These are phyloP conservation scores for Caranx melampygus DNA, from an alignment of 2,113 vertebrate genomes.

Conservation along the genomic window DNA sequence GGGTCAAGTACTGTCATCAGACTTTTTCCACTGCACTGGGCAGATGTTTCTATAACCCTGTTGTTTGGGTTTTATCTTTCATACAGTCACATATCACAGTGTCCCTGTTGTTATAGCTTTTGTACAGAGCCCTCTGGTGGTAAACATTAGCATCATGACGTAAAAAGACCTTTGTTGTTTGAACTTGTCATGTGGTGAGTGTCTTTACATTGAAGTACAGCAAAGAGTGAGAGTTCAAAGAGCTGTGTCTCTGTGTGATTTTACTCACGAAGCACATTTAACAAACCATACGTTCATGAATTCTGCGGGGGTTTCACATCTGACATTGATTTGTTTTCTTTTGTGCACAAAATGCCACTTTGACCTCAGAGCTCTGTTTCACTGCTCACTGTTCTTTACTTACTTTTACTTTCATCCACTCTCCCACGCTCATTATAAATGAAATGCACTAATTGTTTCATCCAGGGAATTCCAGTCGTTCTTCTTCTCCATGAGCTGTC, in stretches of 20 bases:
- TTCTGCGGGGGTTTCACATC: too few species aligned
- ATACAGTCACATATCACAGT: too few species aligned
- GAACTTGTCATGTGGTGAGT: not conserved
- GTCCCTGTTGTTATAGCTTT: not conserved
- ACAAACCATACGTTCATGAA: too few species aligned
- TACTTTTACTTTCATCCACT: too few species aligned
- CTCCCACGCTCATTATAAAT: too few species aligned
- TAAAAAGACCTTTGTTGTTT: not conserved
- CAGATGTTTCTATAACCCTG: not conserved
- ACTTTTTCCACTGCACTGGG: too few species aligned
- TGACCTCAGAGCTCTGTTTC: not conserved
- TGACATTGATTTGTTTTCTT: too few species aligned
- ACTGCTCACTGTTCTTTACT: not conserved
- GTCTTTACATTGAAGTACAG: not conserved
- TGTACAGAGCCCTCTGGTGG: conserved; percentile 17
- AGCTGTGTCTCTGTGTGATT: not conserved
- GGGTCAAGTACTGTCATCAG: too few species aligned
- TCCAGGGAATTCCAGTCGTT: conserved; percentile 85
- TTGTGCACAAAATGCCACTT: too few species aligned
- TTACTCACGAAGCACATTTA: too few species aligned
- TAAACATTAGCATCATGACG: not conserved
- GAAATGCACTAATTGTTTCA: conserved; percentile 27
- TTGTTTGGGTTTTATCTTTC: not conserved
- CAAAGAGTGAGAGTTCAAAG: not conserved
- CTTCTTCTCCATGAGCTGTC: conserved; percentile 88